A percentile compares a stretch with the other conserved stretches of the same genome.
Conservation (phyloP, 1,140 invertebrate genomes). For the Ganaspis sp. region DNA sequence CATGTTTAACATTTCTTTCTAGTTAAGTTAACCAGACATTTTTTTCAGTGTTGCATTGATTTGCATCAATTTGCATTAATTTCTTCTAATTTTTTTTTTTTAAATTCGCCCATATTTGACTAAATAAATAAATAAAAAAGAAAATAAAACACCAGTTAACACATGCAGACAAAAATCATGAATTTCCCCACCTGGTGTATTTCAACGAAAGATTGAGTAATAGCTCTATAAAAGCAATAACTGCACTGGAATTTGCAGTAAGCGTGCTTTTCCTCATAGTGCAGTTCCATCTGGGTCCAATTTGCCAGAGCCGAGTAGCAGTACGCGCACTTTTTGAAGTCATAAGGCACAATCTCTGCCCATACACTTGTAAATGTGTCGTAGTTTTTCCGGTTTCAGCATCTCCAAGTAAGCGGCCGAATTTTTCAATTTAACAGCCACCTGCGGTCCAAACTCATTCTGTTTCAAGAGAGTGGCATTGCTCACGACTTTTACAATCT, state of each 20-base stretch:
- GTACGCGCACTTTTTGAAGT: constrained; percentile 73
- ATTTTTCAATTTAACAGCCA: constrained; percentile 59
- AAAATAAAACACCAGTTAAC: background rate
- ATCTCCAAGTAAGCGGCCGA: constrained; percentile 62
- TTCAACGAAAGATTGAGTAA: constrained; percentile 75
- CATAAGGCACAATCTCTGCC: constrained; percentile 73
- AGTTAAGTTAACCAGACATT: too few relatives aligned
- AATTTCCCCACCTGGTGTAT: constrained; percentile 74
- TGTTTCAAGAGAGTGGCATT: constrained; percentile 34
- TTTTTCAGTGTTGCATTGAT: too few relatives aligned
- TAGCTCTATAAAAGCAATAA: constrained; percentile 79
- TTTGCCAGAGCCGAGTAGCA: constrained; percentile 60
- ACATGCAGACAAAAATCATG: background rate
- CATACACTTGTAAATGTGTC: constrained; percentile 80
- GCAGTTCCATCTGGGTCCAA: constrained; percentile 59
- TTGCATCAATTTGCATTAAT: too few relatives aligned
- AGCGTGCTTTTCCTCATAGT: constrained; percentile 74
- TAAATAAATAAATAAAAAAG: background rate
- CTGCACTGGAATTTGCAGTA: constrained; percentile 77
- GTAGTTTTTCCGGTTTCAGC: constrained; percentile 64
- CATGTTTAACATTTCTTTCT: too few relatives aligned
- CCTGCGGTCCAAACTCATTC: constrained; percentile 44
- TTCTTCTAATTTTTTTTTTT: too few relatives aligned
- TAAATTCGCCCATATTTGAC: too few relatives aligned
- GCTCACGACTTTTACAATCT: constrained; percentile 54